These are phyloP conservation scores for Nomada fucata DNA, from an alignment of 2,888 invertebrate genomes.

Conservation along the genomic window DNA sequence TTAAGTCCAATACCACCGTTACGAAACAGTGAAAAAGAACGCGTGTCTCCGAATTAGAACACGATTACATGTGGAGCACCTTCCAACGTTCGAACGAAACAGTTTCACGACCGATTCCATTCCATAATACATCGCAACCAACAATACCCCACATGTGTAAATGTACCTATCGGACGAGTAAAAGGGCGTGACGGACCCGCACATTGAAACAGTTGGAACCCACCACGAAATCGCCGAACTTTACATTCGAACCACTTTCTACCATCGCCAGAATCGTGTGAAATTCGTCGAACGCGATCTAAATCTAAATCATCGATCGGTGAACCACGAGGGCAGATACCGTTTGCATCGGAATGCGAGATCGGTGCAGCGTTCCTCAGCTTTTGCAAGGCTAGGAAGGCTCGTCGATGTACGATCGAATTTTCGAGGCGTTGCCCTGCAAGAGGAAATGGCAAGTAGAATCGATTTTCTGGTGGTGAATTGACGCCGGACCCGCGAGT, in stretches of 20 bases:
- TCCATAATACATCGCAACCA: background rate
- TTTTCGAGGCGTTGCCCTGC: conserved; percentile 36
- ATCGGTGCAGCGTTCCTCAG: background rate
- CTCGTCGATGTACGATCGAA: conserved; percentile 28
- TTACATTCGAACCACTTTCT: conserved; percentile 12
- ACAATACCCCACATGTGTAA: background rate
- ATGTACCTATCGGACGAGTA: background rate
- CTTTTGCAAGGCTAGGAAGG: conserved; percentile 33
- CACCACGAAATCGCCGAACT: conserved; percentile 5
- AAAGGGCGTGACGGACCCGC: conserved; percentile 11
- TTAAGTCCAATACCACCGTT: no score
- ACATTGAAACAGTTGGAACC: background rate
- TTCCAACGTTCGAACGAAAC: background rate
- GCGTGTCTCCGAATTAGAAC: background rate
- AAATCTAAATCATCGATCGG: conserved; percentile 37
- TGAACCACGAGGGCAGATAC: conserved; percentile 2
- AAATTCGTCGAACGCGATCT: conserved; percentile 37
- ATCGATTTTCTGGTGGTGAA: conserved; percentile 38
- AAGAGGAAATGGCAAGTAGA: conserved; percentile 11
- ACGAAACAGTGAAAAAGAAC: background rate
- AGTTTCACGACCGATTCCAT: background rate
- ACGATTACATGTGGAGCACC: conserved; percentile 1
- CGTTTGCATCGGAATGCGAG: conserved; percentile 51
- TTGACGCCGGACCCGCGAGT: conserved; percentile 23
- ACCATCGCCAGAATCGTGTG: conserved; percentile 32